Evolutionary conservation across 1,140 invertebrate species (phyloP), one percentile per base, ranked within the genome.

Genomic region (Campoletis sonorensis): DNA sequence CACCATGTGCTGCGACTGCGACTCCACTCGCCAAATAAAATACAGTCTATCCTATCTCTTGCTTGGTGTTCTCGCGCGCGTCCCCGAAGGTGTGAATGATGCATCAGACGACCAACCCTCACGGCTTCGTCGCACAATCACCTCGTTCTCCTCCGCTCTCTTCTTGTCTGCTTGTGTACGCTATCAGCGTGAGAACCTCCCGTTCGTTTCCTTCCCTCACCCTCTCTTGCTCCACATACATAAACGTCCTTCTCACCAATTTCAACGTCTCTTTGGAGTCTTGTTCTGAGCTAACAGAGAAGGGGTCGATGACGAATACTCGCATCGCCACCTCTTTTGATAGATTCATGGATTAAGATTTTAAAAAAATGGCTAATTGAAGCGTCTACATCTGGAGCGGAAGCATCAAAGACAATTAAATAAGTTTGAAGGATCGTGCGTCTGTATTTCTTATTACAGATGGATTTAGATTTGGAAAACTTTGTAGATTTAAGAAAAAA

Each of bases 71-170:
- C 51, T 70, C 70, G 7, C 67, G 64, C 13, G 37, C 68, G 73
- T 80, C 40, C 40, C 26, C 68, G 61, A 79, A 77, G 68, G 81
- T 78, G 82, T 82, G 84, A 87, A 87, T 86, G 85, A 86, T 86
- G 82, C 79, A 86, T 85, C 72, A 82, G 79, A 79, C 80, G 67
- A 68, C 70, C 72, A 27, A 13, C 58, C 54, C 61, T 64, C 23
- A 23, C 18, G 51, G 51, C 18, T 21, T 18, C 51, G 51, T 54
- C 51, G n/a, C 51, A 18, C 26, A 51, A 40, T 4, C n/a, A 26
- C 64, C 49, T 79, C 79, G 77, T 81, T 37, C 54, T 5, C 23
- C 45, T 26, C 64, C 26, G 40, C 49, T 15, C 4, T 54, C 21
- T 26, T 16, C 40, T 18, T 30, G 72, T 54, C 18, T 51, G 10